Base-by-base conservation (phyloP, 1,140 invertebrate genomes). In the Ptiloglossa arizonensis region DNA sequence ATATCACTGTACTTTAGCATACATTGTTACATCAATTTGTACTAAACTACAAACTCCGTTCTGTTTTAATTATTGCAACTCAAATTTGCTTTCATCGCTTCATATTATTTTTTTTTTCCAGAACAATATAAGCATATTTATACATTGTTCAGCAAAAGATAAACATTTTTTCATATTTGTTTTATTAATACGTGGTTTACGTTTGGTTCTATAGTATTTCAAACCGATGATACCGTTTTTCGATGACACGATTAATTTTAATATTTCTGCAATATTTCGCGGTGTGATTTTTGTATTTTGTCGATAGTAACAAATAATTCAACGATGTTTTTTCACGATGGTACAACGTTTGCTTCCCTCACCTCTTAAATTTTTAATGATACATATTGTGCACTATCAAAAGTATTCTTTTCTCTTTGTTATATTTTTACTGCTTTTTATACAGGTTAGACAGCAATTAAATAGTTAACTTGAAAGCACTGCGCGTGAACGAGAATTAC, bases 71-170 rank as follows among this genome's bases (percentile, higher is more conserved):
- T 52, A 15, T 8, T 24, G 24, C 5, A 29, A 67, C 24, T 52
- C 19, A 54, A 52, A 57, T 38, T 57, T 57, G 8, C 67, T 70
- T 44, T 70, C 54, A n/a, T 70, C 67, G 13, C 2, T 57, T 19
- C 29, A 70, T 22, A 70, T 32, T 32, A 70, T 19, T 11, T 29
- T n/a, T n/a, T n/a, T 41, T n/a, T 57, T 41, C 67, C 67, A 70
- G 5, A 70, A 70, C 13, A 32, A 56, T 22, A 70, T 17, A 8
- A 54, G 67, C 52, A 38, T 70, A 56, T 70, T 70, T 6, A 70
- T 19, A 32, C 44, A 69, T 29, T 56, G 41, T 57, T 57, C 46
- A 6, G 67, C 52, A 52, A 38, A 57, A 9, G 11, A 4, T 41
- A 70, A 57, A 57, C 52, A 35, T 57, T 70, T 70, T 13, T 44